Conservation (phyloP, 2,888 invertebrate genomes). For the Megastigmus dorsalis region DNA sequence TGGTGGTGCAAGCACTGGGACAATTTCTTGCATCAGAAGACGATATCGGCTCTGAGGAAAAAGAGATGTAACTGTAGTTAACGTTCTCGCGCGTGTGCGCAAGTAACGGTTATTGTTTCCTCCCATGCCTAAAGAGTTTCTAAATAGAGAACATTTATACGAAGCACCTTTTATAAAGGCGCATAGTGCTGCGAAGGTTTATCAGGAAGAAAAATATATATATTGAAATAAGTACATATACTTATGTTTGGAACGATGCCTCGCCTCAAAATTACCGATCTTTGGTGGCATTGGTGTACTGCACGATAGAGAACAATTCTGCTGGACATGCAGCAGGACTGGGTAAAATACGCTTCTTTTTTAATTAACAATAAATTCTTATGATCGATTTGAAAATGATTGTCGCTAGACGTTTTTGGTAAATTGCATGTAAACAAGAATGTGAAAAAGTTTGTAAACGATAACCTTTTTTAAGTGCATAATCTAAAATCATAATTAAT, state of each 20-base stretch:
- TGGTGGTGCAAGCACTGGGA: neutral
- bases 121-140: neutral
- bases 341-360: constrained; percentile 16
- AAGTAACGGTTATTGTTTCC: constrained; percentile 14
- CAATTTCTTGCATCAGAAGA: constrained; percentile 4
- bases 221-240: neutral
- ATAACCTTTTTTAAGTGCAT: too few species aligned
- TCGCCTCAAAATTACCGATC: neutral
- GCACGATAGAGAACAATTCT: constrained; percentile 6
- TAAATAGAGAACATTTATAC: neutral
- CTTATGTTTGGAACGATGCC: neutral
- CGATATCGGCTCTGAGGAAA: constrained; percentile 1
- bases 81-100: neutral
- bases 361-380: neutral
- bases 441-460: too few species aligned
- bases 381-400: too few species aligned
- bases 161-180: neutral
- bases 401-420: too few species aligned
- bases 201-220: neutral
- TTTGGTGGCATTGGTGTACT: constrained; percentile 11
- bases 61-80: neutral
- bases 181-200: neutral
- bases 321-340: constrained; percentile 30
- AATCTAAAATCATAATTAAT: too few species aligned
- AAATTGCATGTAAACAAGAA: too few species aligned